Percentiles rank a stretch among this genome's conserved stretches.
Conservation (phyloP, 2,113 vertebrate genomes). For the Datnioides undecimradiatus region DNA sequence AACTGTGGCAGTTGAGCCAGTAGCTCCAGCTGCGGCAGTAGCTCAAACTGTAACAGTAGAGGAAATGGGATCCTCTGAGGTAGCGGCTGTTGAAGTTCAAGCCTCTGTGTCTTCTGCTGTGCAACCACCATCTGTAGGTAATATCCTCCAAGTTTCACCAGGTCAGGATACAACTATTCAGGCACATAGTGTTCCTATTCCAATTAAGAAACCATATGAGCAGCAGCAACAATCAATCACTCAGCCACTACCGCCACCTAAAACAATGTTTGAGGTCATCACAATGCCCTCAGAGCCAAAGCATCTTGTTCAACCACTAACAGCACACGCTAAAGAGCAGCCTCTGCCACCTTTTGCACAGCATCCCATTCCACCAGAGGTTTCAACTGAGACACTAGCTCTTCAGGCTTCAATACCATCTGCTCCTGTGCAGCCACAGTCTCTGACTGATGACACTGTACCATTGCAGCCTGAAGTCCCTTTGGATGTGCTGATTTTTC, state of each 20-base stretch:
- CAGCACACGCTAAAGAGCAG: slow-evolving; percentile 42
- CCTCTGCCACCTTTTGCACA: slow-evolving; percentile 28
- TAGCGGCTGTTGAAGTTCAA: slow-evolving; percentile 39
- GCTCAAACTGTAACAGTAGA: slow-evolving; percentile 35
- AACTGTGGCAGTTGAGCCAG: no score
- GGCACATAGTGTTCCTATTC: slow-evolving; percentile 60
- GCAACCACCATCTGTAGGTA: slow-evolving; percentile 22
- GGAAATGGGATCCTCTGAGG: slow-evolving; percentile 34
- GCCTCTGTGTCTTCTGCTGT: slow-evolving; percentile 40
- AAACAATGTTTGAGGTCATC: slow-evolving; percentile 38
- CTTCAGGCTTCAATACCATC: slow-evolving; percentile 36
- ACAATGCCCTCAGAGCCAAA: slow-evolving; percentile 37
- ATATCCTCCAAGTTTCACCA: slow-evolving; percentile 42
- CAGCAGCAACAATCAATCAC: slow-evolving; percentile 51
- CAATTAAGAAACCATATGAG: slow-evolving; percentile 77
- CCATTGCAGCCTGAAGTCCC: slow-evolving; percentile 27
- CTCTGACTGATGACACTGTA: slow-evolving; percentile 47
- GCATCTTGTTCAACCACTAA: slow-evolving; percentile 43
- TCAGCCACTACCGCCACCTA: slow-evolving; percentile 32
- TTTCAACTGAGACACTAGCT: slow-evolving; percentile 35
- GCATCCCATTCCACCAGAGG: slow-evolving; percentile 12
- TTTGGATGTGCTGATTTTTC: slow-evolving; percentile 6
- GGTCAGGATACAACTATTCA: slow-evolving; percentile 52
- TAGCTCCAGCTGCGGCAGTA: no score
- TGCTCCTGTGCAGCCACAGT: slow-evolving; percentile 47